Evolutionary conservation across 2,888 invertebrate species (phyloP), one percentile per base, ranked within the genome.

Genomic region (Ectemnius lituratus): DNA sequence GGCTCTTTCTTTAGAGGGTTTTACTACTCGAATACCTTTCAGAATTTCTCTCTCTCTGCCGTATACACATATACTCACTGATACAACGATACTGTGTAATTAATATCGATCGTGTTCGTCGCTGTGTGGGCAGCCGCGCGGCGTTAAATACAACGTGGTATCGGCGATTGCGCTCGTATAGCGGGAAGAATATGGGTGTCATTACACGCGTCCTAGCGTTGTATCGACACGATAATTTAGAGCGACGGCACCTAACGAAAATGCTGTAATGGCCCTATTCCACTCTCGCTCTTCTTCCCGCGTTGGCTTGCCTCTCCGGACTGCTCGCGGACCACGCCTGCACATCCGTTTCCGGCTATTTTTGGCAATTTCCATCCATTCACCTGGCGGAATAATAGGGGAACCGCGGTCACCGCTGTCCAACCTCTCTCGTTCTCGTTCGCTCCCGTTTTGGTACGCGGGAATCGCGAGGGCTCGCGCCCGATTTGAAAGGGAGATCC

Each of bases 351-450:
- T 86, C 85, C 85, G 84, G 83, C 78, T 83, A 86, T 86, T 87
- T 86, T 87, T 86, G 83, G 81, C 85, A 87, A 87, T 87, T 86
- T 85, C 82, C 78, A 75, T 73, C 84, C 76, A 83, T 85, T 84
- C 83, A 84, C 69, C 65, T 73, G 63, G 58, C 67, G 67, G 73
- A 83, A 79, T 82, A 82, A 82, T 82, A 80, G 78, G 65, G 62
- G 64, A 57, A 52, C 52, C 14, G 52, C 16, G 52, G 20, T 58
- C 62, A 66, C 52, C 60, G 63, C 23, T 28, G 20, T 52, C 27
- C 64, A 66, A 2, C 37, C 37, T 37, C 37, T 37, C 37, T 37
- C 37, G 37, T 11, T 11, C 37, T 37, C 37, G 37, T 11, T 37
- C 37, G 37, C 37, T 37, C 8, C 11, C 37, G 37, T 11, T 37